Evolutionary conservation across 1,140 invertebrate species (phyloP).

Genomic region (Acromyrmex heyeri): DNA sequence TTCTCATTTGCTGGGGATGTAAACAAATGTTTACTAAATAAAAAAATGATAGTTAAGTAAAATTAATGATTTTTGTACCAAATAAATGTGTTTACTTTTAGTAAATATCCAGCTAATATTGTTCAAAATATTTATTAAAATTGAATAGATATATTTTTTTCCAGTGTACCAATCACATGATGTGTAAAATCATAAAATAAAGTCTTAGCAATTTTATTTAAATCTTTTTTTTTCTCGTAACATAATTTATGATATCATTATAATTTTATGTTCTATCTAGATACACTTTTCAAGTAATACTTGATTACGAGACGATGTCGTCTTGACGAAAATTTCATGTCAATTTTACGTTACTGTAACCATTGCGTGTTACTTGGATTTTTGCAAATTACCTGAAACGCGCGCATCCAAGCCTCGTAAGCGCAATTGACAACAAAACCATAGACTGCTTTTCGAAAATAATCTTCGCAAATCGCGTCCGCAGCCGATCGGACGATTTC

Average conservation of each 20-base stretch:
- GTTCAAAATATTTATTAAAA: no score
- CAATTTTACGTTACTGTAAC: neutral
- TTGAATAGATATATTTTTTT: no score
- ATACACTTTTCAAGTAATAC: neutral
- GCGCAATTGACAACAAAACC: constrained; percentile 59
- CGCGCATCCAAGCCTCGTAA: constrained; percentile 49
- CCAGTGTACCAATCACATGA: neutral
- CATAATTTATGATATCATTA: no score
- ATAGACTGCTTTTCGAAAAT: constrained; percentile 40
- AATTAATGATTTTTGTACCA: no score
- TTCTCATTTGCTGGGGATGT: no score
- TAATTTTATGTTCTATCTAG: no score
- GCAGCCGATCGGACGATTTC: constrained; percentile 61
- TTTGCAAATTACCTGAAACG: constrained; percentile 17
- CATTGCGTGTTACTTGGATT: neutral
- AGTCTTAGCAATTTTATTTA: no score
- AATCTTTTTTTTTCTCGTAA: neutral
- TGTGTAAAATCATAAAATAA: neutral
- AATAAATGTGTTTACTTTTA: no score
- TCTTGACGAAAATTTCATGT: neutral
- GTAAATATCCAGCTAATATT: no score
- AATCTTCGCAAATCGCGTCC: constrained; percentile 23
- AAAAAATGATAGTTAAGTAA: no score
- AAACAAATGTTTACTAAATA: no score
- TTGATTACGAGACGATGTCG: neutral